Percentiles rank a stretch among this genome's conserved stretches.
Evolutionary conservation across 2,888 invertebrate species (phyloP).

Genomic region (Andrena camellia): DNA sequence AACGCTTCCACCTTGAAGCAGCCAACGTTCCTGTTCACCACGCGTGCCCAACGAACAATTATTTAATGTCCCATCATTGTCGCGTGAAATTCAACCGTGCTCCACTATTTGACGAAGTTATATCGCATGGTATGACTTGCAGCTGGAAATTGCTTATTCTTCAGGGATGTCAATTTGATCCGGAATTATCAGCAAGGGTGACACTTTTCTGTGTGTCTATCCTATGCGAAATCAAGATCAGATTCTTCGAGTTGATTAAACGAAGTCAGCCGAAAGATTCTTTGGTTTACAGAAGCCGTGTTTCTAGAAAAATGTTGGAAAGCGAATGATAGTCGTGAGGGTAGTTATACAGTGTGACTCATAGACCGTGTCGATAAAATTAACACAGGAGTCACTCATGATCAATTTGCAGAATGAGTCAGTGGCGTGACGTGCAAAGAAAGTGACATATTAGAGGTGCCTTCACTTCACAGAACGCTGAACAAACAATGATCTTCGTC

Average conservation of each 20-base stretch:
- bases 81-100: constrained; percentile 3
- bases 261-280: no score
- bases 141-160: neutral
- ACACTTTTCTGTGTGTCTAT: no score
- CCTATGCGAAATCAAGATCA: no score
- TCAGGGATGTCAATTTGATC: neutral
- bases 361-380: neutral
- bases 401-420: constrained; percentile 12
- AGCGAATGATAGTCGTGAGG: neutral
- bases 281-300: no score
- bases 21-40: constrained; percentile 4
- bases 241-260: no score
- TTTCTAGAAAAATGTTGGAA: no score
- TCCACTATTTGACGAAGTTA: no score
- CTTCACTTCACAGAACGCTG: constrained; percentile 13
- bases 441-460: constrained; percentile 24
- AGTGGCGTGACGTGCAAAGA: constrained; percentile 14
- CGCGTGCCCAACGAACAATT: constrained; percentile 20
- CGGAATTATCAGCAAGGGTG: no score
- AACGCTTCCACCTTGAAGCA: constrained; percentile 47
- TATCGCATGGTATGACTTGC: no score
- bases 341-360: neutral
- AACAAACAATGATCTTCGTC: constrained; percentile 46
- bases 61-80: constrained; percentile 18
- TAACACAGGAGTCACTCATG: constrained; percentile 36